Percentiles rank a stretch among this genome's conserved stretches.
These are phyloP conservation scores for Enteromius paludinosus DNA, from an alignment of 2,797 vertebrate species.

Conservation along the genomic window DNA sequence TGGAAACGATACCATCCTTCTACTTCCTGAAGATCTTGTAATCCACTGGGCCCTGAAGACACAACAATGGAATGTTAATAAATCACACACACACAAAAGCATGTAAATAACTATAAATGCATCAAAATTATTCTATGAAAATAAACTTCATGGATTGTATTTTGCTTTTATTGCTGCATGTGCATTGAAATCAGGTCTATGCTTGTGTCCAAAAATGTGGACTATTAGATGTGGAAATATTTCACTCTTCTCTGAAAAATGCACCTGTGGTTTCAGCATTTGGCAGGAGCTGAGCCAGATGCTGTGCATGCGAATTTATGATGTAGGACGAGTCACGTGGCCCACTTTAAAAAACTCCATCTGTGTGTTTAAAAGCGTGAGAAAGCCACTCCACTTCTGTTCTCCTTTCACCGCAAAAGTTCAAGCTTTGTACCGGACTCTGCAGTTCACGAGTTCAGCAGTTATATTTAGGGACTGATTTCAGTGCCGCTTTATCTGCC, in stretches of 20 bases:
- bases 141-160: background rate
- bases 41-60: background rate
- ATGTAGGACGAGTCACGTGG: slow-evolving; percentile 37
- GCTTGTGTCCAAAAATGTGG: slow-evolving; percentile 3
- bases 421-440: background rate
- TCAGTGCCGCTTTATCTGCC: background rate
- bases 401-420: slow-evolving; percentile 14
- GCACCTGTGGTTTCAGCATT: slow-evolving; percentile 36
- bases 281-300: slow-evolving; percentile 27
- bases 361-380: slow-evolving; percentile 47
- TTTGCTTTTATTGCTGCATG: background rate
- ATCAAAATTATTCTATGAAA: background rate
- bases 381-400: slow-evolving; percentile 30
- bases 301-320: slow-evolving; percentile 42
- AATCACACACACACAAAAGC: background rate
- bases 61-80: background rate
- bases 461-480: slow-evolving; percentile 12
- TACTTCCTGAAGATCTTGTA: background rate
- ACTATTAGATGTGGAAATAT: slow-evolving; percentile 30
- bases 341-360: slow-evolving; percentile 41
- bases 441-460: slow-evolving; percentile 32
- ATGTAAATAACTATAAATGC: background rate
- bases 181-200: background rate
- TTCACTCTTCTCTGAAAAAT: slow-evolving; percentile 29
- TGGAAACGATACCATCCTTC: background rate